phyloP scores from a whole-genome alignment of 2,797 vertebrate genomes.

The Oryzias dopingdopingensis region DNA sequence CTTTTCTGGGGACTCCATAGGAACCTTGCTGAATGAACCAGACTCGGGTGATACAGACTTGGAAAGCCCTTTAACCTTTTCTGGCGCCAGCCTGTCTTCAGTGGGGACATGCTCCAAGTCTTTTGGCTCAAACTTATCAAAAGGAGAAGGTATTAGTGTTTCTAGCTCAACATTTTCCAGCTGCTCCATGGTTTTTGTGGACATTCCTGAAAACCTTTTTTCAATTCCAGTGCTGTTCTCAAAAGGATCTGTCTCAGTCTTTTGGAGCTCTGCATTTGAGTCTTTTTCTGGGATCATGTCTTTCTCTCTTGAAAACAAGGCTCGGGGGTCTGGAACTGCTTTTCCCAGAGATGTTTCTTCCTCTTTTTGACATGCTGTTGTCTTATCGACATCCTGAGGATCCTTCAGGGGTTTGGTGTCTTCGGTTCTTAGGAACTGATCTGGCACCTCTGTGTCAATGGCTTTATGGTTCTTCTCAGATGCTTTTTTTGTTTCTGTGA shows the following conservation, averaged over 20 bases:
- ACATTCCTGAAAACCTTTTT: conserved; percentile 39
- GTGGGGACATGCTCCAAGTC: conserved; percentile 37
- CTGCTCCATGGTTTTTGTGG: conserved; percentile 45
- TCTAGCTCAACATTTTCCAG: conserved; percentile 56
- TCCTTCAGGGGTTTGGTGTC: conserved; percentile 16
- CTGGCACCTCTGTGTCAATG: conserved; percentile 27
- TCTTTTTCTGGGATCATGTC: conserved; percentile 22
- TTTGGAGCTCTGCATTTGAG: conserved; percentile 16
- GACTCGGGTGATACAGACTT: conserved; percentile 49
- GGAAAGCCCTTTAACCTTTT: conserved; percentile 34
- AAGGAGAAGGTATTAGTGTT: conserved; percentile 60
- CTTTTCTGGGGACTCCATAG: conserved; percentile 56
- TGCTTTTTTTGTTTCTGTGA: neutral
- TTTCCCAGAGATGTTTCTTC: conserved; percentile 24
- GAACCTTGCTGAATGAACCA: conserved; percentile 57
- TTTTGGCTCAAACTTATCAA: conserved; percentile 34
- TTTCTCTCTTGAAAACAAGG: conserved; percentile 35
- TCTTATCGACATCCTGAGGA: conserved; percentile 21
- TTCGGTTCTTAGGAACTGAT: conserved; percentile 21
- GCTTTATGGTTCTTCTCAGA: conserved; percentile 31
- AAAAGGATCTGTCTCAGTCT: conserved; percentile 38
- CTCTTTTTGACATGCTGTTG: conserved; percentile 6
- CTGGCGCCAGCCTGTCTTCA: conserved; percentile 51
- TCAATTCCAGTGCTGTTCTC: conserved; percentile 43
- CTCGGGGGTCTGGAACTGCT: conserved; percentile 24